phyloP scores from a whole-genome alignment of 2,888 invertebrate species.

The Abrostola tripartita region DNA sequence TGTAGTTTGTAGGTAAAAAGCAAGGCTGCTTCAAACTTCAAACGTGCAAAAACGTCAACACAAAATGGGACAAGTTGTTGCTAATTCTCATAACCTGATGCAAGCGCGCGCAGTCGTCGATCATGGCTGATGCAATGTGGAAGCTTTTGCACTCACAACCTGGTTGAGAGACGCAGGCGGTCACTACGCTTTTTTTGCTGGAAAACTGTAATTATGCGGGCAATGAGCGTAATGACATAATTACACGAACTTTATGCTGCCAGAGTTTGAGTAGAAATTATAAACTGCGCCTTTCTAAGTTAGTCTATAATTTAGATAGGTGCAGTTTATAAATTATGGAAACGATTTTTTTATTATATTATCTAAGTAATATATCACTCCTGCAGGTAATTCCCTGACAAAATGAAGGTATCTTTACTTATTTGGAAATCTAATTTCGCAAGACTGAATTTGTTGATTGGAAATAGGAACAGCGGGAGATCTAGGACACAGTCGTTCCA shows the following conservation, averaged over 20 bases:
- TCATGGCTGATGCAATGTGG: slow-evolving; percentile 71
- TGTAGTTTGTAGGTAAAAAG: too few relatives aligned
- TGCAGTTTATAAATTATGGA: too few relatives aligned
- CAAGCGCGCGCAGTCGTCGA: slow-evolving; percentile 31
- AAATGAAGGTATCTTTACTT: too few relatives aligned
- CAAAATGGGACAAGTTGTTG: not conserved
- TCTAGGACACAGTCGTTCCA: too few relatives aligned
- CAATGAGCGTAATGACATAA: slow-evolving; percentile 20
- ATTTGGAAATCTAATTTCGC: too few relatives aligned
- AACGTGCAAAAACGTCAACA: not conserved
- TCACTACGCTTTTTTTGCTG: slow-evolving; percentile 33
- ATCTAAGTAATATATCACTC: too few relatives aligned
- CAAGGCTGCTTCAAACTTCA: too few relatives aligned
- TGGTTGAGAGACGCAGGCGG: slow-evolving; percentile 35
- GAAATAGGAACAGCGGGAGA: too few relatives aligned
- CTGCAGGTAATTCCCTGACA: too few relatives aligned
- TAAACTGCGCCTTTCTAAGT: not conserved
- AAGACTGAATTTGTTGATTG: too few relatives aligned
- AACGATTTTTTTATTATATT: too few relatives aligned
- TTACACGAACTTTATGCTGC: slow-evolving; percentile 14
- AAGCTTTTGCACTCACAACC: slow-evolving; percentile 64
- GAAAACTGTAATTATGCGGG: slow-evolving; percentile 33
- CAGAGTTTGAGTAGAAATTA: not conserved
- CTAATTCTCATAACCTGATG: slow-evolving; percentile 23
- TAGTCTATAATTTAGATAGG: too few relatives aligned